Conservation (phyloP, 2,888 invertebrate species). For the Scelioninae gen. 1 region DNA sequence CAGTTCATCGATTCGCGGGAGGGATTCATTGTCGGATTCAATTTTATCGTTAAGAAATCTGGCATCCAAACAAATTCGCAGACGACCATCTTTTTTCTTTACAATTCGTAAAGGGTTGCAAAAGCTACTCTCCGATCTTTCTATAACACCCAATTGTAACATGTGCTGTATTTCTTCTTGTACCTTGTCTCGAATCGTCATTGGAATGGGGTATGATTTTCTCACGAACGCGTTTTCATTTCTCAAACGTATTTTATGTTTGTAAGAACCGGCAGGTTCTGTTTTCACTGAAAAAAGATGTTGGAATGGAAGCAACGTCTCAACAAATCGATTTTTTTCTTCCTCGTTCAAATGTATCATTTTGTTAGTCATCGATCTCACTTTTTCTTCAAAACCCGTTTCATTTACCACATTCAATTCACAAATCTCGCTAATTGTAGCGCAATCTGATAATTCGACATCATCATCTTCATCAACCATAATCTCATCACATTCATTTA, state of each 20-base stretch:
- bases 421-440: too few species aligned
- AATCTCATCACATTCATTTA: too few species aligned
- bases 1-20: conserved; percentile 68
- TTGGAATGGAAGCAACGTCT: conserved; percentile 6
- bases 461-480: too few species aligned
- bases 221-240: conserved; percentile 1
- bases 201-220: conserved; percentile 29
- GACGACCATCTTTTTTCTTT: conserved; percentile 36
- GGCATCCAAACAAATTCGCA: conserved; percentile 78
- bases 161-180: conserved; percentile 18
- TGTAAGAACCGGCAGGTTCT: conserved; percentile 13
- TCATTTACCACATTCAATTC: too few species aligned
- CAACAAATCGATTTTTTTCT: conserved; percentile 13
- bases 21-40: conserved; percentile 74
- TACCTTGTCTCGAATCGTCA: conserved; percentile 11
- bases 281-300: conserved; percentile 17
- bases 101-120: conserved; percentile 38
- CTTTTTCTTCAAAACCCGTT: neutral
- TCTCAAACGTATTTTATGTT: conserved; percentile 24
- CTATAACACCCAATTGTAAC: conserved; percentile 18
- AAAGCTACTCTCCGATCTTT: conserved; percentile 33
- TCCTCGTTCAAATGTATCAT: neutral
- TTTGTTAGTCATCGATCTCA: neutral
- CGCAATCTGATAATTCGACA: too few species aligned
- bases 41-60: conserved; percentile 76